phyloP scores from a whole-genome alignment of 2,113 vertebrate species.

The Bufo bufo region DNA sequence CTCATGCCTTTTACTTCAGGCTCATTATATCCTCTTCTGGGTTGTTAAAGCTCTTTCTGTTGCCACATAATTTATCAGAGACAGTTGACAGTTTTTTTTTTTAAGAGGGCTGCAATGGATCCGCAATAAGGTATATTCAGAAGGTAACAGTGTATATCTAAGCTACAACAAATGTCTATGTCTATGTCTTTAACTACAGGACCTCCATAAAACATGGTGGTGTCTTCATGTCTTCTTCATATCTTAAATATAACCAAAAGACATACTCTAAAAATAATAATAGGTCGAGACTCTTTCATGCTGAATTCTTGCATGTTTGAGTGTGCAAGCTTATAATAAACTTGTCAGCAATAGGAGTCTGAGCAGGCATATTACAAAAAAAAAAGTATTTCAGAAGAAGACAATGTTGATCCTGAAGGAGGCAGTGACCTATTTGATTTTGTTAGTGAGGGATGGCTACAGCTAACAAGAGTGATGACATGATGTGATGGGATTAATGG shows the following conservation, averaged over 20 bases:
- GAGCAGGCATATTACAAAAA: neutral
- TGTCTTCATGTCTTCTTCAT: neutral
- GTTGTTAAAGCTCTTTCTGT: conserved; percentile 38
- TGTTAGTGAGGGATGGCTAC: neutral
- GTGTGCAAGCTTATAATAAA: neutral
- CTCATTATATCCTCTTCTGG: conserved; percentile 49
- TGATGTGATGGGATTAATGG: neutral
- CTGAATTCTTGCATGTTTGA: neutral
- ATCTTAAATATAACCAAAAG: neutral
- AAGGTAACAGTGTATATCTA: neutral
- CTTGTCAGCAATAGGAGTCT: neutral
- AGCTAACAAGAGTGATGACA: neutral
- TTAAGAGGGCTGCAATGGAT: conserved; percentile 10
- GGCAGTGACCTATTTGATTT: neutral
- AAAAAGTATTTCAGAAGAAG: neutral
- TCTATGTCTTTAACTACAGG: neutral
- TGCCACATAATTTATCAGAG: conserved; percentile 50
- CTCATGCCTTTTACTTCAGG: conserved; percentile 24
- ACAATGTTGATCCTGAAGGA: neutral
- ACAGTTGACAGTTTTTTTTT: conserved; percentile 41
- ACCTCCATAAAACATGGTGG: neutral
- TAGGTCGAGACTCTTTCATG: neutral
- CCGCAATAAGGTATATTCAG: neutral
- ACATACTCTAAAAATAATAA: neutral
- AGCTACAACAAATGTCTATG: neutral